Conservation (phyloP, 2,888 invertebrate genomes). For the Clitarchus hookeri region DNA sequence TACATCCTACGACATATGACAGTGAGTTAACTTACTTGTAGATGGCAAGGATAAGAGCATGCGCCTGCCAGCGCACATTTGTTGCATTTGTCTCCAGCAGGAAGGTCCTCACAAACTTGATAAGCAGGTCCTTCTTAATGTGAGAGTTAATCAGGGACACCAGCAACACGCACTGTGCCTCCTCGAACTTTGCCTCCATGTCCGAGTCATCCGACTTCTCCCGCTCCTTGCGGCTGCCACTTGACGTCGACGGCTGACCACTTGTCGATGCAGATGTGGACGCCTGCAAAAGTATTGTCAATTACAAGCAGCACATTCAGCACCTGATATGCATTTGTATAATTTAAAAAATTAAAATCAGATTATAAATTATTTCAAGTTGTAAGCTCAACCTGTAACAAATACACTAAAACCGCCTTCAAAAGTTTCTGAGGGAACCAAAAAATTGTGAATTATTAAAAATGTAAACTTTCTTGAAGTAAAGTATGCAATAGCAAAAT, state of each 20-base stretch:
- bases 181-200: conserved; percentile 68
- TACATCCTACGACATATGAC: no score
- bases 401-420: no score
- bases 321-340: no score
- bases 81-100: conserved; percentile 92
- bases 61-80: conserved; percentile 94
- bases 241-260: background rate
- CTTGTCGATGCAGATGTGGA: conserved; percentile 42
- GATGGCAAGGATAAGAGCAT: conserved; percentile 80
- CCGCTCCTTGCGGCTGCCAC: conserved; percentile 60
- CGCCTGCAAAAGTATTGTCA: conserved; percentile 25
- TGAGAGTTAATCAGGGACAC: conserved; percentile 73
- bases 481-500: no score
- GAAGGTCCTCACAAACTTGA: conserved; percentile 85
- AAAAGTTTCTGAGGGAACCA: no score
- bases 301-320: background rate
- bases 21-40: conserved; percentile 65
- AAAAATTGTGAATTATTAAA: no score
- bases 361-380: background rate
- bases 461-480: no score
- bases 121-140: conserved; percentile 66
- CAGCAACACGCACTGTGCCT: conserved; percentile 67
- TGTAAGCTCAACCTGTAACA: background rate
- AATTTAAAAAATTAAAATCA: background rate
- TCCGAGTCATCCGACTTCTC: conserved; percentile 71